phyloP scores from a whole-genome alignment of 2,888 invertebrate genomes.

The Parapristionchus giblindavisi region DNA sequence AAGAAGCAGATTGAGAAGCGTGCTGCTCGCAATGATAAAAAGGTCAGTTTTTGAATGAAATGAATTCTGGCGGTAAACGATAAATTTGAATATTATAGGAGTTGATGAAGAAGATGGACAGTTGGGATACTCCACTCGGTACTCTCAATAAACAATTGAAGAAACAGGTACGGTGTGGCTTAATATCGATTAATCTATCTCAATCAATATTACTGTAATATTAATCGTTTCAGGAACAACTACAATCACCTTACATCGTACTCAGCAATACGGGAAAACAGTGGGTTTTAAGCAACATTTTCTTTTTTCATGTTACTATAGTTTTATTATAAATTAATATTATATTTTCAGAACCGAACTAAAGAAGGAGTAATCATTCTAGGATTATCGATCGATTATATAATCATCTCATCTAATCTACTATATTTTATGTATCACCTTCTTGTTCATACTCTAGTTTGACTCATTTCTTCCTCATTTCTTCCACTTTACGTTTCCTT shows the following conservation, averaged over 20 bases:
- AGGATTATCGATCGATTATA: too few relatives aligned
- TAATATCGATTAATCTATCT: neutral
- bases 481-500: too few relatives aligned
- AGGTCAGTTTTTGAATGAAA: constrained; percentile 45
- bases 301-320: neutral
- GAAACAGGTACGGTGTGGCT: constrained; percentile 77
- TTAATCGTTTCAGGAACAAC: constrained; percentile 49
- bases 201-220: neutral
- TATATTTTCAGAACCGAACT: constrained; percentile 42
- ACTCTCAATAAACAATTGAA: constrained; percentile 92
- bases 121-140: constrained; percentile 83
- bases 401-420: too few relatives aligned
- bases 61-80: neutral
- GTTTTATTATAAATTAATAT: neutral
- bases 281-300: constrained; percentile 5
- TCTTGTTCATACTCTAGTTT: too few relatives aligned
- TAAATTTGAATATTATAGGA: constrained; percentile 73
- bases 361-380: constrained; percentile 44
- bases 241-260: constrained; percentile 66
- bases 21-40: constrained; percentile 84
- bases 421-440: too few relatives aligned
- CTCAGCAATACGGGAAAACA: constrained; percentile 56
- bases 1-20: constrained; percentile 97
- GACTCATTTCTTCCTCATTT: too few relatives aligned
- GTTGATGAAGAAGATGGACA: constrained; percentile 54